These are phyloP conservation scores for Cephus pygmeus DNA, from an alignment of 2,888 invertebrate species.

Conservation along the genomic window DNA sequence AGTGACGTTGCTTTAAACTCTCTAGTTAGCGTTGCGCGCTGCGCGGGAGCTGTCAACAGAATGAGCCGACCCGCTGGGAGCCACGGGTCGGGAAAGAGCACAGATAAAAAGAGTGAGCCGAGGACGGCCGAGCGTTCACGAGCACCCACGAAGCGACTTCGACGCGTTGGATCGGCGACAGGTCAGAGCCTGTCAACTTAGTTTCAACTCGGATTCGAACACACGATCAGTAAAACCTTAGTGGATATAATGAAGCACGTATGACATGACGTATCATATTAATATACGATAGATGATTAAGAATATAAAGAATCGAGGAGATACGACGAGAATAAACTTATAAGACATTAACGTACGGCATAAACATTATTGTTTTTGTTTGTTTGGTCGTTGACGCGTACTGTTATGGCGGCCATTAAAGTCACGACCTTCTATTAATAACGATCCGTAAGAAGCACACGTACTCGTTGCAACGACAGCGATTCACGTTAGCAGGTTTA, in stretches of 20 bases:
- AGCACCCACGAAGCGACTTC: conserved; percentile 15
- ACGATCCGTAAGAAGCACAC: not conserved
- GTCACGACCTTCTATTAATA: not conserved
- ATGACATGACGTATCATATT: not conserved
- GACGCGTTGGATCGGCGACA: conserved; percentile 20
- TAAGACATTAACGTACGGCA: not conserved
- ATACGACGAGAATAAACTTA: not conserved
- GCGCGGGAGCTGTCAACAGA: conserved; percentile 54
- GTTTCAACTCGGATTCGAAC: conserved; percentile 8
- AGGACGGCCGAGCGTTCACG: conserved; percentile 19
- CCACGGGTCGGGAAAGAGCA: conserved; percentile 23
- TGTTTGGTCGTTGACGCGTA: not conserved
- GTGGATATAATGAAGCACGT: not conserved
- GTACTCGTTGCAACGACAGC: not conserved
- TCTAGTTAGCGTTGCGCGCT: conserved; percentile 13
- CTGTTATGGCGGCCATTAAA: not conserved
- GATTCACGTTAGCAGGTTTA: not conserved
- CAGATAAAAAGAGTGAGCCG: conserved; percentile 19
- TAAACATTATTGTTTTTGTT: not conserved
- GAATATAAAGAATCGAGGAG: not conserved
- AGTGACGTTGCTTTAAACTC: not conserved
- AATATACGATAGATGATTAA: not conserved
- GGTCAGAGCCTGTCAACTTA: conserved; percentile 26
- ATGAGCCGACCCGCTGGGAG: conserved; percentile 39
- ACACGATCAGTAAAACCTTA: not conserved